Conservation (phyloP, 2,113 vertebrate species). For the Cyrtonyx montezumae region DNA sequence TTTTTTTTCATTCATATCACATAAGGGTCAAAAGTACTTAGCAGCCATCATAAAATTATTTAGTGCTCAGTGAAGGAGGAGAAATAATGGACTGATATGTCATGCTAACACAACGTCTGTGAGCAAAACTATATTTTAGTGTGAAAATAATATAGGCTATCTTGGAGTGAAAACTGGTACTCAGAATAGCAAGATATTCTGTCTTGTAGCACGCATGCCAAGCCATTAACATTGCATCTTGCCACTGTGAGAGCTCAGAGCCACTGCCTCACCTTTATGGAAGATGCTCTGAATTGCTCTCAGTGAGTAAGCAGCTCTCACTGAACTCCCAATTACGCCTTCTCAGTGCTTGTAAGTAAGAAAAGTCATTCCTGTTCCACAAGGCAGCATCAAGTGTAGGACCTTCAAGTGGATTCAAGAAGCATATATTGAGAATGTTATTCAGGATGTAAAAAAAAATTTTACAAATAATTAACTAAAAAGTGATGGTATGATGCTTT, state of each 20-base stretch:
- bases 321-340: neutral
- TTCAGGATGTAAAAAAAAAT: neutral
- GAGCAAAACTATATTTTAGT: neutral
- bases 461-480: neutral
- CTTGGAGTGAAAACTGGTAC: neutral
- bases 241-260: neutral
- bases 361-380: neutral
- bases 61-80: neutral
- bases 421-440: neutral
- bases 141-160: neutral
- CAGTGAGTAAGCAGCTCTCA: neutral
- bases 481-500: neutral
- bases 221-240: neutral
- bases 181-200: neutral
- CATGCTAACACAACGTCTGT: neutral
- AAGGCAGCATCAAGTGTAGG: neutral
- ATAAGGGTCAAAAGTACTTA: neutral
- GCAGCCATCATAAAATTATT: neutral
- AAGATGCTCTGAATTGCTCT: neutral
- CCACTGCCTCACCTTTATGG: neutral
- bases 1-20: neutral
- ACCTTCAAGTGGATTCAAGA: neutral
- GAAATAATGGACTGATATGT: neutral
- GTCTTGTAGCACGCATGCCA: neutral
- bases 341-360: neutral